These are phyloP conservation scores for Argentina silus DNA, from an alignment of 2,797 vertebrate genomes.

Conservation along the genomic window DNA sequence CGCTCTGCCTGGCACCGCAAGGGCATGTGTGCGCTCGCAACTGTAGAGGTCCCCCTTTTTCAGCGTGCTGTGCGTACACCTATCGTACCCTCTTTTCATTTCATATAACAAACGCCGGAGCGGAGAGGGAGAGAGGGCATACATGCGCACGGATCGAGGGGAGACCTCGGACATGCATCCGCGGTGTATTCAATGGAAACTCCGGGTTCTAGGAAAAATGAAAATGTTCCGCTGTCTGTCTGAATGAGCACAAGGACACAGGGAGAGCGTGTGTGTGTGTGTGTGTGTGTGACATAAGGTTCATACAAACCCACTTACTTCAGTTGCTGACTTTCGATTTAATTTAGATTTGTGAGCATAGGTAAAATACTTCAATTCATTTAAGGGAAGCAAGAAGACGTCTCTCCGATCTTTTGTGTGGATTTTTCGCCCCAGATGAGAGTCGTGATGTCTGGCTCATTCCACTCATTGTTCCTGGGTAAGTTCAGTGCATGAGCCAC, in stretches of 20 bases:
- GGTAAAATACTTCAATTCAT: conserved; percentile 48
- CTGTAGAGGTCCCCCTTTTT: conserved; percentile 67
- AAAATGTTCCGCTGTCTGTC: conserved; percentile 21
- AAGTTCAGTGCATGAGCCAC: conserved; percentile 50
- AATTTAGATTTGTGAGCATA: conserved; percentile 10
- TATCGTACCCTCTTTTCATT: conserved; percentile 36
- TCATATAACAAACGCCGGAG: conserved; percentile 33
- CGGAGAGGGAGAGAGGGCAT: conserved; percentile 16
- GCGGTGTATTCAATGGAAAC: conserved; percentile 47
- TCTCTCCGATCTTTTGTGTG: conserved; percentile 18
- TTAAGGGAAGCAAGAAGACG: conserved; percentile 33
- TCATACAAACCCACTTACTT: conserved; percentile 13
- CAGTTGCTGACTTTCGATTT: conserved; percentile 18
- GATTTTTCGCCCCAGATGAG: conserved; percentile 48
- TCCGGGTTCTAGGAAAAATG: conserved; percentile 17
- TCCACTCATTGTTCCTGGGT: conserved; percentile 57
- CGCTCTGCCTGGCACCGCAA: not conserved
- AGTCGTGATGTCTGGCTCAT: conserved; percentile 57
- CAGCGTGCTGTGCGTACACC: conserved; percentile 26
- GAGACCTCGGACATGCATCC: conserved; percentile 38
- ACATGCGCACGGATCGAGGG: conserved; percentile 32
- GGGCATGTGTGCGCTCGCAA: conserved; percentile 37
- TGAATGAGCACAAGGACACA: conserved; percentile 31
- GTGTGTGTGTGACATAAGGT: conserved; percentile 36
- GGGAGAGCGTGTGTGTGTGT: conserved; percentile 18